Conservation (phyloP, 2,113 vertebrate species). For the Buteo buteo region DNA sequence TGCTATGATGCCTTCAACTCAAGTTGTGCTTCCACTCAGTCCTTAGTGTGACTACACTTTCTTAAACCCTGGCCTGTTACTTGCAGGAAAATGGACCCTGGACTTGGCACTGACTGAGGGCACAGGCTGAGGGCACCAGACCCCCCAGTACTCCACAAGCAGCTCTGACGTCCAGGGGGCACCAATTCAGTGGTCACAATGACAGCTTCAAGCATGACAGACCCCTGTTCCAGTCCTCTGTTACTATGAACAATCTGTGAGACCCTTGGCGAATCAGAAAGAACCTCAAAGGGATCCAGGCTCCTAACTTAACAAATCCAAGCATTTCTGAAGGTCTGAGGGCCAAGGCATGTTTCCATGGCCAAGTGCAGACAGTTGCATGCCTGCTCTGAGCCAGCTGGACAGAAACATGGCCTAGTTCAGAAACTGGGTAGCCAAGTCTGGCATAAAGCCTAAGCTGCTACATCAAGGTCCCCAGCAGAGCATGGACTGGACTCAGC, state of each 20-base stretch:
- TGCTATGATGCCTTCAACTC: not conserved
- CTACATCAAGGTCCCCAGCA: not conserved
- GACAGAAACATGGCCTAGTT: not conserved
- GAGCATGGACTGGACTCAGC: not conserved
- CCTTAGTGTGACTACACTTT: not conserved
- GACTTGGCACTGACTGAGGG: not conserved
- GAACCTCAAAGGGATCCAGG: not conserved
- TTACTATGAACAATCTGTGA: not conserved
- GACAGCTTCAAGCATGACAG: not conserved
- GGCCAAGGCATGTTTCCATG: not conserved
- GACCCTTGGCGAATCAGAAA: not conserved
- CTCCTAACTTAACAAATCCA: not conserved
- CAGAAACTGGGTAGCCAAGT: not conserved
- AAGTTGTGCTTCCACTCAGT: not conserved
- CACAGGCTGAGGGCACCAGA: not conserved
- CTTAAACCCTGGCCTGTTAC: not conserved
- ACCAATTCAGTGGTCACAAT: not conserved
- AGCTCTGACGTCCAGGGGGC: not conserved
- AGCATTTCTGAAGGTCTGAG: not conserved
- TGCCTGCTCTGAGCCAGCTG: not conserved
- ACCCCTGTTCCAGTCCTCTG: not conserved
- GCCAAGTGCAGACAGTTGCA: not conserved
- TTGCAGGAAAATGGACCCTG: not conserved
- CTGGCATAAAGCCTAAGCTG: not conserved
- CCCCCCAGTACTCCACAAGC: not conserved